These are phyloP conservation scores for Argentina silus DNA, from an alignment of 2,797 vertebrate species.

Conservation along the genomic window DNA sequence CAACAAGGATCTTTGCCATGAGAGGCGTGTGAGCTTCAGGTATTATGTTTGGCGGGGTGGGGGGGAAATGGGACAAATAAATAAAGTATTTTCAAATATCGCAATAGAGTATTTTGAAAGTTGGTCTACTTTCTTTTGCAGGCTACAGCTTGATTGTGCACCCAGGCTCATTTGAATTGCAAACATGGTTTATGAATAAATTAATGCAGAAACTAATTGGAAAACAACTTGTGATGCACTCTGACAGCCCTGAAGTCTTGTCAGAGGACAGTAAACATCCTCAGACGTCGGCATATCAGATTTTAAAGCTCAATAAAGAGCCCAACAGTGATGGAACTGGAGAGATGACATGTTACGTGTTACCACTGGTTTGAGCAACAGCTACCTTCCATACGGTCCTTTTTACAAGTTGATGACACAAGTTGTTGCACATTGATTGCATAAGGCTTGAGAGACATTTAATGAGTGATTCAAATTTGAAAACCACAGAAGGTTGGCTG, in stretches of 20 bases:
- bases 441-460: conserved; percentile 39
- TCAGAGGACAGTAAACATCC: conserved; percentile 57
- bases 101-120: conserved; percentile 47
- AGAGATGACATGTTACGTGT: conserved; percentile 44
- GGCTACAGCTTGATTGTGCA: conserved; percentile 30
- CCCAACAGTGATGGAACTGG: conserved; percentile 40
- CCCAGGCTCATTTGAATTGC: conserved; percentile 49
- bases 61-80: neutral
- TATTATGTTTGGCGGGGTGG: neutral
- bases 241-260: conserved; percentile 43
- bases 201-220: conserved; percentile 59
- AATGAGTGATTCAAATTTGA: conserved; percentile 20
- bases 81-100: neutral
- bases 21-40: neutral
- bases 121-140: conserved; percentile 9
- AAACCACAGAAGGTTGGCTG: neutral
- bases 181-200: conserved; percentile 54
- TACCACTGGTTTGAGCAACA: conserved; percentile 23
- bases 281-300: conserved; percentile 47
- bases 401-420: conserved; percentile 37
- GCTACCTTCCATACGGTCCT: conserved; percentile 40
- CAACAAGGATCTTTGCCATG: neutral
- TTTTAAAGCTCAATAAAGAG: conserved; percentile 38
- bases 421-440: conserved; percentile 53
- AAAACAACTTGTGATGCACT: conserved; percentile 37